Percentiles rank a stretch among this genome's conserved stretches.
phyloP scores from a whole-genome alignment of 2,888 invertebrate genomes.

The Drosophila multiciliata region DNA sequence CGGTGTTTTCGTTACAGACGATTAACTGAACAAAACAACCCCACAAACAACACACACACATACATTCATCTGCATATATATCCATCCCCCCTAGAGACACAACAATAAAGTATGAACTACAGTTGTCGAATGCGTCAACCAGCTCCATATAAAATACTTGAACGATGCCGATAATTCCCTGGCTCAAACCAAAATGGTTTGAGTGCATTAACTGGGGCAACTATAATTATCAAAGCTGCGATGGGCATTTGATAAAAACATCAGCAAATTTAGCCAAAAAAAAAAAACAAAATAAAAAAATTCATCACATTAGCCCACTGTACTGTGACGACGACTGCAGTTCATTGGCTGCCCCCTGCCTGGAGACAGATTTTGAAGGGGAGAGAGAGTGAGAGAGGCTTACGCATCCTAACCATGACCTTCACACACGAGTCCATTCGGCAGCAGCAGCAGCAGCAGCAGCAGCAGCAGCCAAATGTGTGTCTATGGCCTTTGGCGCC shows the following conservation, averaged over 20 bases:
- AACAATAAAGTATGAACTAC: constrained; percentile 26
- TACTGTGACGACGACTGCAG: background rate
- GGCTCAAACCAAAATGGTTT: constrained; percentile 51
- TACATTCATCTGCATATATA: constrained; percentile 5
- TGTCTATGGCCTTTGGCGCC: constrained; percentile 35
- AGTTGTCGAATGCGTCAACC: constrained; percentile 50
- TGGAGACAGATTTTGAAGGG: no score
- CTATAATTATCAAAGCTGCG: constrained; percentile 56
- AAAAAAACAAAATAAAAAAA: background rate
- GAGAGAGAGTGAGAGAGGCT: background rate
- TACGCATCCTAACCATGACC: constrained; percentile 6
- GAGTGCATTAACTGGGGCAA: constrained; percentile 54
- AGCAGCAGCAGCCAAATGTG: constrained; percentile 19
- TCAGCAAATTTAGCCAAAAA: background rate
- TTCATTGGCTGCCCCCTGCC: background rate
- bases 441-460: background rate
- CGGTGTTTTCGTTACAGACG: constrained; percentile 38
- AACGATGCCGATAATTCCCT: constrained; percentile 31
- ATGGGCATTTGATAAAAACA: background rate
- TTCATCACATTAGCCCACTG: background rate
- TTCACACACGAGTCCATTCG: constrained; percentile 5
- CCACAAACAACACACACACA: background rate
- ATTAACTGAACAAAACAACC: constrained; percentile 31
- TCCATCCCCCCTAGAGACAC: constrained; percentile 22
- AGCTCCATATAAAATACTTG: constrained; percentile 35